Base-by-base conservation (phyloP, 2,888 invertebrate genomes). In the Melinaea menophilus region DNA sequence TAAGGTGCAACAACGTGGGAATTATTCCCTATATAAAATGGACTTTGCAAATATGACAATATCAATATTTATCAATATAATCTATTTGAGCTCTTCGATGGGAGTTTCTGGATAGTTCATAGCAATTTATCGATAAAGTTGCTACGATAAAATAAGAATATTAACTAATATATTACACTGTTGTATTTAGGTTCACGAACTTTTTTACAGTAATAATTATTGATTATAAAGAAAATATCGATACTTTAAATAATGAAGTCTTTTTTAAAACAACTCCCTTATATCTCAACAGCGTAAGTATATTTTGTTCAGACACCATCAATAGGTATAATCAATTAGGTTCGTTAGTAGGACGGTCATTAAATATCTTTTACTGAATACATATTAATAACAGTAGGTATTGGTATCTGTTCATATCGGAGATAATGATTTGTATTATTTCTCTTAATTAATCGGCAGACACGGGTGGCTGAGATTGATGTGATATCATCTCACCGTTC, bases 361-460 rank as follows among this genome's bases (percentile, higher is more conserved):
- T 9, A 51, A 22, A 51, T 51, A 51, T 51, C 51, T 3, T 51
- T 31, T 51, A n/a, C 31, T 51, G 51, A 9, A 31, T 51, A 5
- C 11, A 5, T 51, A 51, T 51, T 51, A 51, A 31, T 11, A 3
- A 51, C 31, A 51, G 57, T 54, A 12, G 13, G 58, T 13, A 61
- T 61, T 55, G 9, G 55, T 58, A 48, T 55, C 46, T 57, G 31
- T 48, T 33, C 48, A 41, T 56, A 59, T 63, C 3, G 13, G 9
- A n/a, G 63, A 59, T 41, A 56, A 59, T 33, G 22, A 59, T 59
- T 59, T 59, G 48, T 63, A 56, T 61, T 37, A 65, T 58, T 58
- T 56, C 41, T 62, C 62, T 65, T 56, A 55, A 61, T 54, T 62
- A 56, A 48, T 48, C 31, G 46, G 11, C 35, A 51, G 59, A 37